Conservation (phyloP, 2,113 vertebrate species). For the Phrynosoma blainvillii region DNA sequence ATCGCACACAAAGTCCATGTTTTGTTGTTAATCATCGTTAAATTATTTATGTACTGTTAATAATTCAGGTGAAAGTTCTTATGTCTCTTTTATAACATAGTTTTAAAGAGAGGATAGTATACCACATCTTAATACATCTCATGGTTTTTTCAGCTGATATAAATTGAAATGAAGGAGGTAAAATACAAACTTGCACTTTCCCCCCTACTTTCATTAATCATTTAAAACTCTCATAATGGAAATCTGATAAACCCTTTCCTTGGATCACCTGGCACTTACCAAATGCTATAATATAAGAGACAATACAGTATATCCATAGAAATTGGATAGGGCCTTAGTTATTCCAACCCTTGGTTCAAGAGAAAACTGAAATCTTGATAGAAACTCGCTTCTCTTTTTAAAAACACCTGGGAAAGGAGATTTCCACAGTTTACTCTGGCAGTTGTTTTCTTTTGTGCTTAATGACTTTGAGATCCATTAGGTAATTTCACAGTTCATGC, state of each 20-base stretch:
- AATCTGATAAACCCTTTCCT: constrained; percentile 17
- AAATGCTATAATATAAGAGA: constrained; percentile 5
- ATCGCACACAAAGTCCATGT: neutral
- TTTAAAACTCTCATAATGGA: constrained; percentile 24
- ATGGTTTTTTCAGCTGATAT: neutral
- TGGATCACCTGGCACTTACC: constrained; percentile 3
- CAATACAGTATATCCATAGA: constrained; percentile 21
- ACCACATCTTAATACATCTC: neutral
- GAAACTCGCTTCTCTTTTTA: neutral
- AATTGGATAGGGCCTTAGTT: neutral
- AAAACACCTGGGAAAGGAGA: neutral
- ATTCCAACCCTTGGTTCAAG: neutral
- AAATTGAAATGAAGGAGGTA: constrained; percentile 5
- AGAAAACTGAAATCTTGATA: neutral
- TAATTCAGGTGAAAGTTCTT: constrained; percentile 7
- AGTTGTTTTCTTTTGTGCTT: neutral
- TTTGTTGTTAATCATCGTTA: neutral
- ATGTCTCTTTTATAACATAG: neutral
- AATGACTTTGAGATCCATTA: too few relatives aligned
- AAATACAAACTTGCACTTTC: neutral
- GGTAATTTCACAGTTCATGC: neutral
- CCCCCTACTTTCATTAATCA: constrained; percentile 11
- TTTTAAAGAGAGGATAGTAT: neutral
- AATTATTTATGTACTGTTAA: constrained; percentile 11
- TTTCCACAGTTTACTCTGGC: neutral